A percentile compares a stretch with the other conserved stretches of the same genome.
Conservation (phyloP, 2,797 vertebrate species). For the Paratrypauchen microcephalus region DNA sequence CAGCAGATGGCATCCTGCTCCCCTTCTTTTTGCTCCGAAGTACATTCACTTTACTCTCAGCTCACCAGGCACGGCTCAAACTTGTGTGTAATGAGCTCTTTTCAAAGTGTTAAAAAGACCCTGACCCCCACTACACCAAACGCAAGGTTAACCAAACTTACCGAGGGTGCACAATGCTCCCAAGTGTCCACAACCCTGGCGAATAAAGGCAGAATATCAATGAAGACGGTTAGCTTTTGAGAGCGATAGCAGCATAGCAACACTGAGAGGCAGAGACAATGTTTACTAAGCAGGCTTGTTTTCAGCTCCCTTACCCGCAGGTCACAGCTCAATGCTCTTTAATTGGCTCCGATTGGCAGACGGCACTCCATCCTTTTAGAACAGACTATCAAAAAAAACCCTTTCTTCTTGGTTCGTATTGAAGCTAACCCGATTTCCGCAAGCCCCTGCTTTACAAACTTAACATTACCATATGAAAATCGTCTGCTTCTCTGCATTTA, state of each 20-base stretch:
- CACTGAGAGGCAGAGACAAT: conserved; percentile 58
- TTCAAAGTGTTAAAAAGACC: conserved; percentile 75
- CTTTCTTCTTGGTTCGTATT: conserved; percentile 47
- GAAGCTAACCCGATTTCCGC: conserved; percentile 62
- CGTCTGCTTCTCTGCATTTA: conserved; percentile 76
- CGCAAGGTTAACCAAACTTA: conserved; percentile 73
- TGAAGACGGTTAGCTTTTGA: conserved; percentile 73
- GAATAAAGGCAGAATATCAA: conserved; percentile 76
- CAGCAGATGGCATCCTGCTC: conserved; percentile 83
- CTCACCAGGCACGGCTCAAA: conserved; percentile 82
- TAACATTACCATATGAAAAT: conserved; percentile 82
- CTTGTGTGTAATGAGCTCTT: conserved; percentile 85
- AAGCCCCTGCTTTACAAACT: conserved; percentile 59
- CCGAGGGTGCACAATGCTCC: conserved; percentile 70
- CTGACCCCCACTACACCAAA: conserved; percentile 75
- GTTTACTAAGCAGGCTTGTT: conserved; percentile 73
- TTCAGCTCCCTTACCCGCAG: conserved; percentile 59
- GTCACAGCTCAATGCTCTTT: conserved; percentile 77
- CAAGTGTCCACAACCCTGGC: conserved; percentile 63
- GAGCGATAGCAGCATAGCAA: conserved; percentile 42
- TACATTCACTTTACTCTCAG: conserved; percentile 80
- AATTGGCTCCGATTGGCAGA: conserved; percentile 83
- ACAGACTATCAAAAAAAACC: conserved; percentile 71
- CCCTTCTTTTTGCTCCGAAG: conserved; percentile 75
- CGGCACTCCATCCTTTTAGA: conserved; percentile 68